Evolutionary conservation across 2,888 invertebrate genomes (phyloP).

Genomic region (Pseudococcus jackbeardsleyi): DNA sequence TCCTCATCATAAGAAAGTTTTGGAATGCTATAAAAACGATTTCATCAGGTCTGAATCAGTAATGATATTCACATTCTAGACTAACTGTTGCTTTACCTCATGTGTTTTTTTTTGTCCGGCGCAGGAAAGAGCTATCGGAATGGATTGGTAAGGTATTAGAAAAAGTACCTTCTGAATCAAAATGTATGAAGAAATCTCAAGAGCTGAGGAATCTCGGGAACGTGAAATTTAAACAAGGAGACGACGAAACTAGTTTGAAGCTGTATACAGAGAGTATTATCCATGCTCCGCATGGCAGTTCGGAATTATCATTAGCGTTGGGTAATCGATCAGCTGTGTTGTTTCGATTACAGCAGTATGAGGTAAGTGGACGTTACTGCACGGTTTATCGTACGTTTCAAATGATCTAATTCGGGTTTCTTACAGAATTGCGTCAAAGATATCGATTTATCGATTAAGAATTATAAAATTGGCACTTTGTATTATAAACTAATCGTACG

Average conservation of each 20-base stretch:
- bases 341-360: conserved; percentile 74
- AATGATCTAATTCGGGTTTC: conserved; percentile 67
- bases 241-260: conserved; percentile 73
- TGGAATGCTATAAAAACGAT: conserved; percentile 57
- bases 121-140: neutral
- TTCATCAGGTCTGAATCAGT: conserved; percentile 62
- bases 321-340: conserved; percentile 81
- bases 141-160: conserved; percentile 34
- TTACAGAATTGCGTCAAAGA: conserved; percentile 76
- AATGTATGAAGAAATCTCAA: conserved; percentile 69
- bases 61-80: neutral
- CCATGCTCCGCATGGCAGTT: conserved; percentile 73
- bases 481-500: conserved; percentile 76
- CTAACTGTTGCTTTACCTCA: conserved; percentile 15
- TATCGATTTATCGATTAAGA: conserved; percentile 75
- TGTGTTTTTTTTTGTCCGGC: neutral
- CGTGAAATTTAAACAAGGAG: conserved; percentile 73
- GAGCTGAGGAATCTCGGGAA: conserved; percentile 73
- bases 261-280: conserved; percentile 77
- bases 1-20: conserved; percentile 60
- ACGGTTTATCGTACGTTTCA: conserved; percentile 1
- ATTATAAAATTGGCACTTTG: conserved; percentile 69
- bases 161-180: conserved; percentile 68
- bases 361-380: conserved; percentile 70
- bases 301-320: conserved; percentile 76